A percentile compares a stretch with the other conserved stretches of the same genome.
phyloP scores from a whole-genome alignment of 2,113 vertebrate genomes.

The Mystacornis crossleyi region DNA sequence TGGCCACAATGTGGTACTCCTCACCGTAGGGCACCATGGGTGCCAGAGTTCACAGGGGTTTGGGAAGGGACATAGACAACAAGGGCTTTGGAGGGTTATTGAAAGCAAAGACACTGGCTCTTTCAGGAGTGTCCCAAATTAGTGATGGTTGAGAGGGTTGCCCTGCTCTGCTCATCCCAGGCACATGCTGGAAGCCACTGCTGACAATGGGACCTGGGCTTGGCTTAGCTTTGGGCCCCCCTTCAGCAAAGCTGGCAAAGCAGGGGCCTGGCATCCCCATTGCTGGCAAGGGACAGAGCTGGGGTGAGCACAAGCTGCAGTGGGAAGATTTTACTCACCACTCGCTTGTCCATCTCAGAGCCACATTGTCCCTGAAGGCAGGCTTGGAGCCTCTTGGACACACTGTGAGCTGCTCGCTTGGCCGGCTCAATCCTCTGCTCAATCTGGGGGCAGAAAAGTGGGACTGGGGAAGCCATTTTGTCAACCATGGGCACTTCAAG shows the following conservation, averaged over 20 bases:
- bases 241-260: neutral
- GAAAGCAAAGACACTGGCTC: neutral
- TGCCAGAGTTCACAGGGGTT: neutral
- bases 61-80: neutral
- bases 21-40: neutral
- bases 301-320: rapidly evolving
- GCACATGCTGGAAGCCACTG: neutral
- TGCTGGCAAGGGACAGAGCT: neutral
- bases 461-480: neutral
- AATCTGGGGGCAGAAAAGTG: conserved; percentile 73
- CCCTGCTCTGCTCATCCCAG: neutral
- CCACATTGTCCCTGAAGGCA: conserved; percentile 91
- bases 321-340: conserved; percentile 78
- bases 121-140: neutral
- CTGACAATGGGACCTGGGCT: neutral
- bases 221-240: neutral
- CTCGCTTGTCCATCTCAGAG: conserved; percentile 87
- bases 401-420: conserved; percentile 86
- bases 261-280: neutral
- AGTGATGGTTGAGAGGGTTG: neutral
- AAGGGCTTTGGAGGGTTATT: neutral
- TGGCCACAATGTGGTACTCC: neutral
- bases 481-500: rapidly evolving
- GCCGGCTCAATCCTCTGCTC: conserved; percentile 93
- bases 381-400: conserved; percentile 88